Evolutionary conservation across 2,797 vertebrate species (phyloP).

Genomic region (Spea hammondii): DNA sequence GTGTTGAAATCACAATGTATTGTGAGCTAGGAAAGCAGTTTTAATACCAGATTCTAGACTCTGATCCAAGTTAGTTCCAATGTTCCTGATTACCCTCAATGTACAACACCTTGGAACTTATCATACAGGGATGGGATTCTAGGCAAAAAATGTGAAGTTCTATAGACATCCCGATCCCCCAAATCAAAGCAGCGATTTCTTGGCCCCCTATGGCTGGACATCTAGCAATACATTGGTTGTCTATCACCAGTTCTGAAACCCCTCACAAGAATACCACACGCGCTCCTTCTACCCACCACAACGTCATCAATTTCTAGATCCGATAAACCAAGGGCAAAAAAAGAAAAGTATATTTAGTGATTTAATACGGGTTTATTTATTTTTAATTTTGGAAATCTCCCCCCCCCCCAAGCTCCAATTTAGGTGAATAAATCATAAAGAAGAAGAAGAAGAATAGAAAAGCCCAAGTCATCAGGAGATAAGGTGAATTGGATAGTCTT

Average conservation of each 20-base stretch:
- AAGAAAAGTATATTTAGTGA: slow-evolving; percentile 1
- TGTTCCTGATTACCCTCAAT: no score
- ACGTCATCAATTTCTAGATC: background rate
- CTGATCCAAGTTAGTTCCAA: no score
- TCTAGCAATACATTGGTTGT: background rate
- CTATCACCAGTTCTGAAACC: background rate
- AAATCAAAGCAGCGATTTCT: background rate
- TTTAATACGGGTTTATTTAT: slow-evolving; percentile 1
- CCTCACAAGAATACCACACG: background rate
- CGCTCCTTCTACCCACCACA: background rate
- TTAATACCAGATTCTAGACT: no score
- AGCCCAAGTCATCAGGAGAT: slow-evolving; percentile 41
- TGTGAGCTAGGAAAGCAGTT: no score
- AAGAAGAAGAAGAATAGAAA: slow-evolving; percentile 6
- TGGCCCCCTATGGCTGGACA: background rate
- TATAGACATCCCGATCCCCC: background rate
- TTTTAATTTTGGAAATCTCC: background rate
- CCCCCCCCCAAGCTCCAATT: slow-evolving; percentile 16
- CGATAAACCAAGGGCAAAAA: background rate
- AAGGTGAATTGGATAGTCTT: slow-evolving; percentile 20
- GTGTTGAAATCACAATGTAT: no score
- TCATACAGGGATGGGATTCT: no score
- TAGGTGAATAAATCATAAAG: slow-evolving; percentile 20
- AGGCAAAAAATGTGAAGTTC: no score
- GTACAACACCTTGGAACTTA: no score